Base-by-base conservation (phyloP, 2,888 invertebrate species). In the Polyploca ridens region DNA sequence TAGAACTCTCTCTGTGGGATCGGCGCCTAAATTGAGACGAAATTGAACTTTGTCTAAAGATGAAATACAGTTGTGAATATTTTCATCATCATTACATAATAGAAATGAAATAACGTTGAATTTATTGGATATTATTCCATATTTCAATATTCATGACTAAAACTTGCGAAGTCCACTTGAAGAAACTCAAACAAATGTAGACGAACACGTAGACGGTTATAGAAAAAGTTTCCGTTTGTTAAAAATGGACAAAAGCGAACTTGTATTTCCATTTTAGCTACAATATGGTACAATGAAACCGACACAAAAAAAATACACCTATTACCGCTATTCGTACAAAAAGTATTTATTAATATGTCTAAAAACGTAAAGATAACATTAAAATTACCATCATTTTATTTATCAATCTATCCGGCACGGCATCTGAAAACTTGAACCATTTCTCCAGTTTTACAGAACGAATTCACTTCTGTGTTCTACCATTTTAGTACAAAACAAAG, bases 131-230 rank as follows among this genome's bases (percentile, higher is more conserved):
- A 10, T 38, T 38, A 38, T 38, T 41, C 0, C 41, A 13, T 41
- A 41, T 41, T 41, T 41, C 41, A 41, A 41, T 41, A 41, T 41
- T 41, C 41, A 41, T 41, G 5, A 41, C 41, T 1, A 41, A 5
- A 16, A 49, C 16, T 49, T 49, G 49, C 3, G 13, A 41, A 41
- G 41, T 38, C 41, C 41, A 41, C 41, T 41, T 41, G 41, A 41
- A 13, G 69, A 63, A 79, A 82, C 78, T 85, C 83, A 83, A 86
- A 85, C 81, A 84, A 80, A 77, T 72, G 73, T 76, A 69, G 67
- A 68, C 66, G 72, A 74, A 69, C 68, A 68, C 69, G 66, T 70
- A 70, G 74, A 75, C 71, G 75, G 82, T 83, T 85, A 86, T 85
- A 78, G 82, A 81, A 84, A 86, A 41, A 41, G 41, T 41, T 41